Percentiles rank a stretch among this genome's conserved stretches.
Evolutionary conservation across 2,888 invertebrate genomes (phyloP).

Genomic region (Protophormia terraenovae): DNA sequence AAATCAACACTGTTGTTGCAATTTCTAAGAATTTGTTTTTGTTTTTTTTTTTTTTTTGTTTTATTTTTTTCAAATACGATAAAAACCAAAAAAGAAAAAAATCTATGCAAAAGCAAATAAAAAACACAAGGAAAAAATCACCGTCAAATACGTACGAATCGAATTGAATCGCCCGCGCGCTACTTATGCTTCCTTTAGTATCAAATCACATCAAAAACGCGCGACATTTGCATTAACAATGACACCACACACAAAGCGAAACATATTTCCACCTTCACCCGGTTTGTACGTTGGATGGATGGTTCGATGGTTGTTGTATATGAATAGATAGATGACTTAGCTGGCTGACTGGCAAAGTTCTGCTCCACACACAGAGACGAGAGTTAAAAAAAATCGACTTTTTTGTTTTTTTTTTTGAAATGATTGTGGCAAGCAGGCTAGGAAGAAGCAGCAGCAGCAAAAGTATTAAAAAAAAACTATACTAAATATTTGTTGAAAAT

Average conservation of each 20-base stretch:
- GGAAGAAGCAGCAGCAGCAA: too few relatives aligned
- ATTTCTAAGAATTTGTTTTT: too few relatives aligned
- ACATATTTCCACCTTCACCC: slow-evolving; percentile 67
- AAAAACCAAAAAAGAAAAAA: slow-evolving; percentile 1
- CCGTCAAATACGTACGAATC: slow-evolving; percentile 58
- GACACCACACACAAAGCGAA: slow-evolving; percentile 68
- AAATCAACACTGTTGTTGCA: slow-evolving; percentile 57
- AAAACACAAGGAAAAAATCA: slow-evolving; percentile 32
- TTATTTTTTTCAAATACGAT: slow-evolving; percentile 34
- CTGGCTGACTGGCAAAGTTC: background rate
- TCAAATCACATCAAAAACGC: slow-evolving; percentile 67
- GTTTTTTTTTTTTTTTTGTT: too few relatives aligned
- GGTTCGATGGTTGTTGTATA: background rate
- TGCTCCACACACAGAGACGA: slow-evolving; percentile 2
- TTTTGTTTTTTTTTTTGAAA: too few relatives aligned
- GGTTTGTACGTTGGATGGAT: background rate
- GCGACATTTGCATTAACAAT: slow-evolving; percentile 69
- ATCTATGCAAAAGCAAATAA: background rate
- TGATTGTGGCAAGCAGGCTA: too few relatives aligned
- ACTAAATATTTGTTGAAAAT: too few relatives aligned
- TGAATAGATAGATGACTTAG: background rate
- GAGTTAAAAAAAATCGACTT: too few relatives aligned
- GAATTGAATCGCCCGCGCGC: slow-evolving; percentile 63
- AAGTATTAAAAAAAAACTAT: background rate
- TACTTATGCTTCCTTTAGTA: slow-evolving; percentile 56